These are phyloP conservation scores for Cichladusa arquata DNA, from an alignment of 2,113 vertebrate species.

Conservation along the genomic window DNA sequence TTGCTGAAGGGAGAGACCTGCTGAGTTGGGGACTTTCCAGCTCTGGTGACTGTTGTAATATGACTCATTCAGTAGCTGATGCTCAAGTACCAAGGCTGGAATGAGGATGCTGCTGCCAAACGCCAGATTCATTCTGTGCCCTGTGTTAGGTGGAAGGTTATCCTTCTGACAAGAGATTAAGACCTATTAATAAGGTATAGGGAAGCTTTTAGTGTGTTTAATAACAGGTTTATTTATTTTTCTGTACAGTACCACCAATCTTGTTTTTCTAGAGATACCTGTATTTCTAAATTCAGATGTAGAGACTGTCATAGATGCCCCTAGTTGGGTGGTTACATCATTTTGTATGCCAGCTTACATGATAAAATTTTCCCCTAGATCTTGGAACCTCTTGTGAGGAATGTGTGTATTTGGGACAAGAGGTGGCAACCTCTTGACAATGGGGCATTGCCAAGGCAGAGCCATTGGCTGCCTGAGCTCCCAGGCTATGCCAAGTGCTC, in stretches of 20 bases:
- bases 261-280: not conserved
- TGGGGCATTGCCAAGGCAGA: not conserved
- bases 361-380: not conserved
- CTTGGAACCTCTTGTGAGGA: not conserved
- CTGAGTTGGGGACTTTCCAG: constrained; percentile 14
- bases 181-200: not conserved
- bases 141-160: not conserved
- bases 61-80: not conserved
- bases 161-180: not conserved
- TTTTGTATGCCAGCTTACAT: not conserved
- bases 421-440: not conserved
- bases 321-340: not conserved
- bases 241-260: not conserved
- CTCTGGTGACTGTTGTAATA: not conserved
- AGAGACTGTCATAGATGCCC: not conserved
- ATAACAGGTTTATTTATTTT: not conserved
- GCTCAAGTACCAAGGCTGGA: not conserved
- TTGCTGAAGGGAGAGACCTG: not conserved
- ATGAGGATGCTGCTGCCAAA: not conserved
- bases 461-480: not conserved
- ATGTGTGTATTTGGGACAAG: not conserved
- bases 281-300: not conserved
- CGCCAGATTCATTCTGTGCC: not conserved
- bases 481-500: not conserved
- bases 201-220: not conserved